Conservation (phyloP, 2,888 invertebrate species). For the Diachrysia chrysitis region DNA sequence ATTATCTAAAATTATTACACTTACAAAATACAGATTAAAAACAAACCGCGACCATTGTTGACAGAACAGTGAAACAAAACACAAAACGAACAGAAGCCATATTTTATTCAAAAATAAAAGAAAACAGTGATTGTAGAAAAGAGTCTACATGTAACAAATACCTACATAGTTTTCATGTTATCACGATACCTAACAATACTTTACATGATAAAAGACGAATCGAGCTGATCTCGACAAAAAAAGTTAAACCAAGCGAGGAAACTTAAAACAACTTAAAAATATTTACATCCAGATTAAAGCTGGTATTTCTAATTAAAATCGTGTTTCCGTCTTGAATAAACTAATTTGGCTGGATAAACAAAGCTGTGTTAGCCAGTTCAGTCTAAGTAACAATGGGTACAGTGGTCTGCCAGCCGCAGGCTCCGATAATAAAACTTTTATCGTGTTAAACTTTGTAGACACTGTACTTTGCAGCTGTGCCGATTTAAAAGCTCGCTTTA, state of each 20-base stretch:
- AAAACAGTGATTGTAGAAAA: no score
- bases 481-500: constrained; percentile 39
- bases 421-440: constrained; percentile 48
- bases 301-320: constrained; percentile 26
- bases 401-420: constrained; percentile 37
- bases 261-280: constrained; percentile 9
- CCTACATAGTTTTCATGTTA: no score
- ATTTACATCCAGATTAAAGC: constrained; percentile 39
- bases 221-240: no score
- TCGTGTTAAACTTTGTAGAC: constrained; percentile 39
- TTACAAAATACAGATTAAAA: no score
- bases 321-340: constrained; percentile 50
- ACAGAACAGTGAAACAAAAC: no score
- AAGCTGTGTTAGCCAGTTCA: constrained; percentile 37
- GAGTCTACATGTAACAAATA: no score
- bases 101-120: no score
- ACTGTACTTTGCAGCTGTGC: constrained; percentile 34
- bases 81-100: no score
- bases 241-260: neutral
- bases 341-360: constrained; percentile 48
- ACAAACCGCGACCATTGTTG: no score
- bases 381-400: constrained; percentile 42
- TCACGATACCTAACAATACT: no score
- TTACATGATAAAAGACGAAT: neutral
- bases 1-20: no score